A percentile compares a stretch with the other conserved stretches of the same genome.
phyloP scores from a whole-genome alignment of 2,113 vertebrate species.

The Poicephalus gulielmi region DNA sequence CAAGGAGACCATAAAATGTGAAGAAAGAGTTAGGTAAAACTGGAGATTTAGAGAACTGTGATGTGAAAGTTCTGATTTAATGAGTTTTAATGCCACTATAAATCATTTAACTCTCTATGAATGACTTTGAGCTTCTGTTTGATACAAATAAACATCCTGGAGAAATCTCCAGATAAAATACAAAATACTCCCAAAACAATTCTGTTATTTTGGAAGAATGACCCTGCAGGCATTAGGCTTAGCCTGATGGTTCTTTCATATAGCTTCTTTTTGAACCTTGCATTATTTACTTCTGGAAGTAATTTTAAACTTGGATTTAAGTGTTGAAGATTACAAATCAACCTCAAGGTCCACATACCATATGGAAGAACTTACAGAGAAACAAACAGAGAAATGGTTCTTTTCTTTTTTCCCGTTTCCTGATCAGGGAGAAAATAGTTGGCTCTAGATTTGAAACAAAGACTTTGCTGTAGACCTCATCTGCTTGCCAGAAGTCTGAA shows the following conservation, averaged over 20 bases:
- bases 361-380: slow-evolving; percentile 19
- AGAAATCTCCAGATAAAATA: not conserved
- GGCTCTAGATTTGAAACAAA: slow-evolving; percentile 26
- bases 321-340: slow-evolving; percentile 30
- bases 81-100: not conserved
- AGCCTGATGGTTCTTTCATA: slow-evolving; percentile 13
- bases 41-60: not conserved
- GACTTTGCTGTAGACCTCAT: slow-evolving; percentile 30
- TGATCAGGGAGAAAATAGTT: slow-evolving; percentile 10
- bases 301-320: slow-evolving; percentile 47
- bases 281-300: slow-evolving; percentile 34
- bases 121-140: not conserved
- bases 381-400: not conserved
- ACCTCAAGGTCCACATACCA: not conserved
- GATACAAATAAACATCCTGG: not conserved
- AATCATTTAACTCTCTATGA: not conserved
- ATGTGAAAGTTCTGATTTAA: not conserved
- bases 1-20: not conserved
- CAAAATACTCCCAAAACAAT: not conserved
- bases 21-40: not conserved
- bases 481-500: slow-evolving; percentile 55
- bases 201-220: not conserved
- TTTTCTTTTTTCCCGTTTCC: not conserved
- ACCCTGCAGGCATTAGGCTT: slow-evolving; percentile 26
- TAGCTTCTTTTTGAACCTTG: slow-evolving; percentile 19